phyloP scores from a whole-genome alignment of 1,140 invertebrate species.

The Diabrotica undecimpunctata region DNA sequence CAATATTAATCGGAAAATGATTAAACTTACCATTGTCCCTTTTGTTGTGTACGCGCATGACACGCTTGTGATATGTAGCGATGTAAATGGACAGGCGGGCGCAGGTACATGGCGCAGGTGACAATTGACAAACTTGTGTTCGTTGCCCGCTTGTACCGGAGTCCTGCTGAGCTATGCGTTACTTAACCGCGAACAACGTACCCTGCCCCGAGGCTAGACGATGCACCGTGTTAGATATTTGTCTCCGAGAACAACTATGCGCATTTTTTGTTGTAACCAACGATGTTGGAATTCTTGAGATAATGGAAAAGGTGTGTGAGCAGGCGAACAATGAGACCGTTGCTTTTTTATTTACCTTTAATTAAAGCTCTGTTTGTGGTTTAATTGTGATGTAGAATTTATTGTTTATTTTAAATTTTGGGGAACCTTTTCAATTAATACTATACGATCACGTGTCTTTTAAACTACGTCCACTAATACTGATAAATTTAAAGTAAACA shows the following conservation, averaged over 20 bases:
- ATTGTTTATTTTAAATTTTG: too few species aligned
- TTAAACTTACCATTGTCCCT: neutral
- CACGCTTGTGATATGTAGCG: slow-evolving; percentile 38
- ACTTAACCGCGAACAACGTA: slow-evolving; percentile 39
- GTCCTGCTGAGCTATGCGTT: slow-evolving; percentile 44
- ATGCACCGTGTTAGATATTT: slow-evolving; percentile 44
- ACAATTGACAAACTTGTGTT: slow-evolving; percentile 45
- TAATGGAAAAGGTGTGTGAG: slow-evolving; percentile 43
- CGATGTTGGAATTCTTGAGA: slow-evolving; percentile 36
- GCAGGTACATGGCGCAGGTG: slow-evolving; percentile 41
- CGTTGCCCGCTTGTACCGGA: slow-evolving; percentile 37
- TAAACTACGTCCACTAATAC: too few species aligned
- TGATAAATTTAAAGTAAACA: too few species aligned
- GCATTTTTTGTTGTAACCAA: slow-evolving; percentile 32
- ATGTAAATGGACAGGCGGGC: slow-evolving; percentile 39
- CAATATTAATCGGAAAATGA: too few species aligned
- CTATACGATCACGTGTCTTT: too few species aligned
- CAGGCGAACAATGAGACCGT: slow-evolving; percentile 30
- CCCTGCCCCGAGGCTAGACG: slow-evolving; percentile 30
- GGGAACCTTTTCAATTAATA: too few species aligned
- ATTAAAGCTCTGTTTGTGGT: neutral
- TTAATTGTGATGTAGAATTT: neutral
- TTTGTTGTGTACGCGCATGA: neutral
- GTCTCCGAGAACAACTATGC: slow-evolving; percentile 33
- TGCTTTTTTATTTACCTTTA: slow-evolving; percentile 7